Conservation (phyloP, 1,140 invertebrate species). For the Whitmania pigra region DNA sequence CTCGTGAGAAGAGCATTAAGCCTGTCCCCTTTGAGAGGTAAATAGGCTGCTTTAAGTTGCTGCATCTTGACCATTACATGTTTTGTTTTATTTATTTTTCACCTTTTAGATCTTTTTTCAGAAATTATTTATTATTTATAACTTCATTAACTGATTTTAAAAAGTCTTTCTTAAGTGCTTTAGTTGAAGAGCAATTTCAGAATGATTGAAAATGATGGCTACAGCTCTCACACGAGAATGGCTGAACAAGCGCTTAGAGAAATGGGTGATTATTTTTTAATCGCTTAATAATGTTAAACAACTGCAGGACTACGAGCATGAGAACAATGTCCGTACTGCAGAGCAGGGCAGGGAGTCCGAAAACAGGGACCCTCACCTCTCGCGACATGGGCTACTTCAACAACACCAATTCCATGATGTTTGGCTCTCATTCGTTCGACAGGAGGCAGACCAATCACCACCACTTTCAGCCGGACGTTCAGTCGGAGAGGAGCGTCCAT, state of each 20-base stretch:
- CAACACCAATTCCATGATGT: slow-evolving; percentile 9
- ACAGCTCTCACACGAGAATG: too few species aligned
- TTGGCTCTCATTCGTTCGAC: neutral
- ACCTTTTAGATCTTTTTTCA: neutral
- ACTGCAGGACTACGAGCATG: slow-evolving; percentile 13
- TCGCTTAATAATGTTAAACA: neutral
- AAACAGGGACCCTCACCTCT: slow-evolving; percentile 14
- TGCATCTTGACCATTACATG: neutral
- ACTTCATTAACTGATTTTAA: neutral
- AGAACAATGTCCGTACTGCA: slow-evolving; percentile 17
- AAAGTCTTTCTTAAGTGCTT: neutral
- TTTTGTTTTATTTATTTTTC: neutral
- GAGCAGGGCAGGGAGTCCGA: slow-evolving; percentile 16
- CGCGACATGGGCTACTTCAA: slow-evolving; percentile 10
- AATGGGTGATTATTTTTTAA: neutral
- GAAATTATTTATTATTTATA: neutral
- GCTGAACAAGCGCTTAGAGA: too few species aligned
- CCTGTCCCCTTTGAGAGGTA: slow-evolving; percentile 40
- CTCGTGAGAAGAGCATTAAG: slow-evolving; percentile 78
- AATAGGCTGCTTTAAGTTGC: neutral
- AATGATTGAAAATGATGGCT: too few species aligned
- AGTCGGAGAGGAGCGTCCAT: neutral
- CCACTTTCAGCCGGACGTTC: neutral
- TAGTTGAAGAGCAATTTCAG: neutral
- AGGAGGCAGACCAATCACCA: neutral